Base-by-base conservation (phyloP, 2,888 invertebrate species). In the Callinectes sapidus region DNA sequence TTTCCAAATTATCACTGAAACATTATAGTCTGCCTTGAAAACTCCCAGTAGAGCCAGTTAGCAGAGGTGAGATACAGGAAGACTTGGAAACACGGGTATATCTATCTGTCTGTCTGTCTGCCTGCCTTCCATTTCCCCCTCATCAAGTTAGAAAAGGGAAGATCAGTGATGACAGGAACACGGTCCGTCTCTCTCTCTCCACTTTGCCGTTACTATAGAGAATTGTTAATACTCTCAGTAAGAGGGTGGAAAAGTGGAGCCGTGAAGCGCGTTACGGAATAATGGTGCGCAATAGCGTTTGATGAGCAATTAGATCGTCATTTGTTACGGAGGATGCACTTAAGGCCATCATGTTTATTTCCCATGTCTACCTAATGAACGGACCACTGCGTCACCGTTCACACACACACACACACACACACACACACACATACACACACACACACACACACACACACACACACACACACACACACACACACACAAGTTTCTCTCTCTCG, bases 341-440 rank as follows among this genome's bases (percentile, higher is more conserved):
- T 23, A 81, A 32, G 81, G 81, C 81, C 35, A 35, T 18, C 81
- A 32, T 81, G 81, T 81, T 35, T 81, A n/a, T 81, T 35, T 16
- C 81, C 81, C 35, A 13, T 35, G 81, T 81, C 81, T 81, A n/a
- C 2, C 32, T 32, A 35, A 35, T 35, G 18, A 3, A 81, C 81
- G 81, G 81, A 35, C n/a, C 35, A 81, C 14, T 35, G 35, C 3
- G 61, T 61, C 61, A 61, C 61, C 18, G 23, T 23, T 5, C 81
- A 81, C 81, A 35, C 81, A 81, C 81, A 81, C 81, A 81, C 81
- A 81, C 81, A 81, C 35, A 35, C 81, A 35, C 81, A 81, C 81
- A 35, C 81, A 81, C 81, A 81, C 81, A 35, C 81, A 81, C 81
- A 81, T 35, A 35, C 35, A 81, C 35, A 77, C 71, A 28, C 71